A percentile compares a stretch with the other conserved stretches of the same genome.
These are phyloP conservation scores for Liparis tanakae DNA, from an alignment of 2,797 vertebrate genomes.

Conservation along the genomic window DNA sequence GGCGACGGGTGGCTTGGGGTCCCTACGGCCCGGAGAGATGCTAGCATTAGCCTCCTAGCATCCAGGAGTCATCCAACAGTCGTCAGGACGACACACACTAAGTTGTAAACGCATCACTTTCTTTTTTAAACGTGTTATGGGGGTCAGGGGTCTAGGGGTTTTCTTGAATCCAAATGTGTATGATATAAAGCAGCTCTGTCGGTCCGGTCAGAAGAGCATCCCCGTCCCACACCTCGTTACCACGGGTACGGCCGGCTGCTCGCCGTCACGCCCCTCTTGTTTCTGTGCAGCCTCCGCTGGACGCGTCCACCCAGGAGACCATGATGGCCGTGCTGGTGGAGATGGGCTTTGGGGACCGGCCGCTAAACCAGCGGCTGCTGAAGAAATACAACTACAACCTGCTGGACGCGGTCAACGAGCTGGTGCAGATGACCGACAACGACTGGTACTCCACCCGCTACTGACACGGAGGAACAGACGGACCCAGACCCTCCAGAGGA, in stretches of 20 bases:
- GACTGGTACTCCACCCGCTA: constrained; percentile 91
- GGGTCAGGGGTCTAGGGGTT: too few species aligned
- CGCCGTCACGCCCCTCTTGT: not conserved
- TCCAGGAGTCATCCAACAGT: not conserved
- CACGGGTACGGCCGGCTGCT: too few species aligned
- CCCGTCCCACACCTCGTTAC: too few species aligned
- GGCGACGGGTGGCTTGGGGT: too few species aligned
- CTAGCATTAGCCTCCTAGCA: not conserved
- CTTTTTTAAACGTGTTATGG: not conserved
- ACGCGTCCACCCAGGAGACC: constrained; percentile 87
- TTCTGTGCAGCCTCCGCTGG: constrained; percentile 75
- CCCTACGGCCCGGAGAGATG: too few species aligned
- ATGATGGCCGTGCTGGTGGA: constrained; percentile 92
- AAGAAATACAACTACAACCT: constrained; percentile 91
- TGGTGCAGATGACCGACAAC: constrained; percentile 90
- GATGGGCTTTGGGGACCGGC: constrained; percentile 94
- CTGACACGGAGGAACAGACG: constrained; percentile 67
- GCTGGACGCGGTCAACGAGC: constrained; percentile 92
- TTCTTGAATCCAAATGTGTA: not conserved
- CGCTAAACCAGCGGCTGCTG: constrained; percentile 89
- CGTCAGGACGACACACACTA: not conserved
- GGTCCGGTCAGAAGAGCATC: not conserved
- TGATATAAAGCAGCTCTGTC: not conserved
- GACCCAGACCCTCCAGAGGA: constrained; percentile 11
- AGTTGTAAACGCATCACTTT: not conserved